Evolutionary conservation across 2,113 vertebrate species (phyloP), one percentile per base, ranked within the genome.

Genomic region (Sinocyclocheilus anshuiensis): DNA sequence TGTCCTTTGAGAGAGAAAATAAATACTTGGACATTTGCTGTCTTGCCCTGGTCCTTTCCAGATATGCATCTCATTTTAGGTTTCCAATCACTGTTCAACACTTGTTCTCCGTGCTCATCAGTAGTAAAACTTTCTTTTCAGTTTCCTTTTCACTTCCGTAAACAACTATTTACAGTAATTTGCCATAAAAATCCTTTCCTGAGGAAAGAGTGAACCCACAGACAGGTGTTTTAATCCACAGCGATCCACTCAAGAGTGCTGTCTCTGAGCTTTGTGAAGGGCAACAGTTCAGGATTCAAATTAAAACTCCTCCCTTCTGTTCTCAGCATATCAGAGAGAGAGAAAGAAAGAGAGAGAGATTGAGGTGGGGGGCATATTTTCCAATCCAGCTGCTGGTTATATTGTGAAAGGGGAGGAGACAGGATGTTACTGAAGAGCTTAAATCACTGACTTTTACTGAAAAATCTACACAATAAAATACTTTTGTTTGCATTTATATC

Each of bases 281-380:
- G 88, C 91, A 95, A 95, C 93, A 95, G 94, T 94, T 94, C 94
- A 89, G 88, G 72, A 92, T 89, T 90, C 90, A 91, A 92, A 94
- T 92, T 89, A 92, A 91, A 92, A 92, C 88, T 89, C 84, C 84
- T 81, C 84, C 84, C 78, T 84, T 78, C 77, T 75, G 55, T 22
- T 88, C 57, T 67, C 69, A 87, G 53, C 71, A 75, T 22, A 86
- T 69, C 45, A 69, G 69, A 81, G 67, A 77, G 42, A 65, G 71
- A 48, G 81, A 61, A 63, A 42, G 75, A 53, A 61, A 50, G 53
- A 24, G 69, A 45, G 55, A 42, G 29, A n/a, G 26, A 77, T 55
- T 18, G 15, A 48, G 45, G 81, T 77, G 90, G 90, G 90, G 75
- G 67, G 71, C 45, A 79, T 84, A 63, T 55, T 87, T 75, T 20